These are phyloP conservation scores for Porites lobata DNA, from an alignment of 92 coral and sea anemone genomes.

Conservation along the genomic window DNA sequence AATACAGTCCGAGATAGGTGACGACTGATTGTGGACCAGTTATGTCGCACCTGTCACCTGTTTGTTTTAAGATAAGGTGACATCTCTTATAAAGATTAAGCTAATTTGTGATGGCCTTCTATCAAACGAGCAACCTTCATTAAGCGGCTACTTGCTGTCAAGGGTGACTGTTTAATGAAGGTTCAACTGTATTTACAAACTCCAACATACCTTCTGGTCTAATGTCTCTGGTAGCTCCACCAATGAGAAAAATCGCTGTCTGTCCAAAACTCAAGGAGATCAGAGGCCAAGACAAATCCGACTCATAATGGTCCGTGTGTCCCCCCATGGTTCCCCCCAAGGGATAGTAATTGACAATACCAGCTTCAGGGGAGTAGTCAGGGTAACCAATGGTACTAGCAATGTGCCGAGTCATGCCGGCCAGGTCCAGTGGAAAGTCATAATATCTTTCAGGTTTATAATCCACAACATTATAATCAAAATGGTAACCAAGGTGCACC, in stretches of 20 bases:
- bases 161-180: not conserved
- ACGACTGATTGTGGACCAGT: too few relatives aligned
- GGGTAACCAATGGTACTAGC: constrained; percentile 92
- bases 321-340: constrained; percentile 98
- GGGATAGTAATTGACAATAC: constrained; percentile 96
- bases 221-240: constrained; percentile 91
- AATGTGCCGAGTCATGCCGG: constrained; percentile 82
- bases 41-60: too few relatives aligned
- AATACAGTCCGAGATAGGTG: too few relatives aligned
- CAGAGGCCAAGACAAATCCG: constrained; percentile 95
- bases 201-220: constrained; percentile 83
- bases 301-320: constrained; percentile 97
- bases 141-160: not conserved
- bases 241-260: constrained; percentile 96
- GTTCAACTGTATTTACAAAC: not conserved
- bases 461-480: constrained; percentile 93
- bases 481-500: constrained; percentile 97
- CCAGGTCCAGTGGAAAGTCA: constrained; percentile 93
- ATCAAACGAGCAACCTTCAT: too few relatives aligned
- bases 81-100: too few relatives aligned
- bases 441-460: constrained; percentile 88
- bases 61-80: too few relatives aligned
- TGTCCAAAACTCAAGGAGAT: constrained; percentile 99
- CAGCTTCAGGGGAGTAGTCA: constrained; percentile 96
- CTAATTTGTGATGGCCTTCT: too few relatives aligned